A percentile compares a stretch with the other conserved stretches of the same genome.
phyloP scores from a whole-genome alignment of 2,113 vertebrate genomes.

The Chelonoidis abingdonii region DNA sequence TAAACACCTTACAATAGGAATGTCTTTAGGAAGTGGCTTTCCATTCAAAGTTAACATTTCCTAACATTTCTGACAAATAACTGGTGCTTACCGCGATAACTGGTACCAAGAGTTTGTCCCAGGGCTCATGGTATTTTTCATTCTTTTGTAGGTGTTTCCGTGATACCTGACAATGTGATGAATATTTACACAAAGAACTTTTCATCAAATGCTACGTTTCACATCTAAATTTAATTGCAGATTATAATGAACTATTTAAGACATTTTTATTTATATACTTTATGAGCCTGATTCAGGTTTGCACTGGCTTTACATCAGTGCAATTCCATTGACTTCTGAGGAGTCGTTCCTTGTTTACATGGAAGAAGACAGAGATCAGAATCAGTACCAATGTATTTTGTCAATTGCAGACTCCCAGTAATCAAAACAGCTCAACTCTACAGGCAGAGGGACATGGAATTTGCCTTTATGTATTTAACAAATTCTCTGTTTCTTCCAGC shows the following conservation, averaged over 20 bases:
- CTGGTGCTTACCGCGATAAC: slow-evolving; percentile 84
- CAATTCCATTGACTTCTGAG: background rate
- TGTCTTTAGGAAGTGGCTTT: background rate
- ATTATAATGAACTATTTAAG: background rate
- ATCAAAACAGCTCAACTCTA: background rate
- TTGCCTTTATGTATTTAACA: background rate
- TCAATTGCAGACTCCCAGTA: background rate
- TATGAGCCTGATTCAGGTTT: background rate
- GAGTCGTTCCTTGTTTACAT: background rate
- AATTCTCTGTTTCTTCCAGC: background rate
- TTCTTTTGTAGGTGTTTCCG: slow-evolving; percentile 81
- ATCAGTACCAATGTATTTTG: background rate
- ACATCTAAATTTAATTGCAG: fast-evolving
- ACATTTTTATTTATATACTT: background rate
- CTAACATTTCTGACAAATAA: background rate
- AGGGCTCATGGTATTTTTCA: slow-evolving; percentile 77
- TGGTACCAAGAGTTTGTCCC: slow-evolving; percentile 89
- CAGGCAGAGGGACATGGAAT: fast-evolving
- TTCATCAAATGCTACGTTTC: background rate
- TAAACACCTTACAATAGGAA: background rate
- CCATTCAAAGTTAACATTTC: background rate
- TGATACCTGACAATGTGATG: slow-evolving; percentile 62
- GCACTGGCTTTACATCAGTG: fast-evolving
- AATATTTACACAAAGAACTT: background rate
- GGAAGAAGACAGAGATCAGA: background rate